Evolutionary conservation across 1,140 invertebrate genomes (phyloP), one percentile per base, ranked within the genome.

Genomic region (Vollenhovia emeryi): DNA sequence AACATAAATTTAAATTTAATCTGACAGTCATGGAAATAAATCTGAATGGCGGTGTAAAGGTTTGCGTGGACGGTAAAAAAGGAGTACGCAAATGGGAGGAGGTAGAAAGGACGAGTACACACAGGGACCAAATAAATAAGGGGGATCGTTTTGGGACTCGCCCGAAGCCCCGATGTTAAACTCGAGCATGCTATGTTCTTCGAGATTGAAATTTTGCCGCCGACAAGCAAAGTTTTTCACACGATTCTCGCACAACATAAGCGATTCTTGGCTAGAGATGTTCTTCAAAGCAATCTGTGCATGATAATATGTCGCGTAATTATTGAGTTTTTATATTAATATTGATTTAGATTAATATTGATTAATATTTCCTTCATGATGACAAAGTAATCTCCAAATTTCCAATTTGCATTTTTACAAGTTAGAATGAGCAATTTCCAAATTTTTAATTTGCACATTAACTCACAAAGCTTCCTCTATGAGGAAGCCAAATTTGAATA

Each of bases 1-100:
- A 21, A 24, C 24, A 86, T 87, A 87, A 87, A 87, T 87, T 86
- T 76, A 33, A 69, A 76, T 80, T 82, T 68, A 87, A 87, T 50
- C 50, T 30, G 86, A 87, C 84, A 86, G 76, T 74, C 84, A 79
- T 86, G 84, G 59, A 74, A 66, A 74, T 82, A 75, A 69, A 80
- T 66, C 73, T 82, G 76, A 80, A 75, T 75, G 84, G 50, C 27
- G 69, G 62, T 82, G 82, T 69, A 87, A 87, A 87, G 84, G 68
- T 50, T 71, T 66, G 62, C 24, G 33, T 68, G 83, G 74, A 80
- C 24, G 75, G 74, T 85, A 86, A 87, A 86, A 85, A 75, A 74
- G 33, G 15, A 52, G n/a, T 6, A 45, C 36, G 33, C 27, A 76
- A 55, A 15, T 18, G 50, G 50, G 15, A 27, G 15, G 50, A 59